A percentile compares a stretch with the other conserved stretches of the same genome.
These are phyloP conservation scores for Luperina testacea DNA, from an alignment of 2,888 invertebrate species.

Conservation along the genomic window DNA sequence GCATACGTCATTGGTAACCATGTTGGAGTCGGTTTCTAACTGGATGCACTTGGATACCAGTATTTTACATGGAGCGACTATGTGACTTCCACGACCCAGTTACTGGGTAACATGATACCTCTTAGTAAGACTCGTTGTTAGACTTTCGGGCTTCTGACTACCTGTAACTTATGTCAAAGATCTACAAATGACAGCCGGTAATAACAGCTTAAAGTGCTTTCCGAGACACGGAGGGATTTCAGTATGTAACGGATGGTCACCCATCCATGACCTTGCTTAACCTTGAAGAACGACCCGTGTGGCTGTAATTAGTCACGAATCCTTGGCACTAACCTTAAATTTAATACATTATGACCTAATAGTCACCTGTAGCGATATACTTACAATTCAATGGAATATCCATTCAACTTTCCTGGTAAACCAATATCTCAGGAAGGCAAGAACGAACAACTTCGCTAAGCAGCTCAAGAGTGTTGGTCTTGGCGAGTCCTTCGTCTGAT, in stretches of 20 bases:
- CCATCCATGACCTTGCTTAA: not conserved
- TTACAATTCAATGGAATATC: not conserved
- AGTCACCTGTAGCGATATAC: not conserved
- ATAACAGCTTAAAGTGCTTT: not conserved
- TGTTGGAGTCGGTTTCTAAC: not conserved
- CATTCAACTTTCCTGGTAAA: not conserved
- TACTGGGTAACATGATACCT: not conserved
- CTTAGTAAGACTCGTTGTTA: not conserved
- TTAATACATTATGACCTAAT: not conserved
- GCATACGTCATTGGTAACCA: constrained; percentile 19
- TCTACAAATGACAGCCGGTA: not conserved
- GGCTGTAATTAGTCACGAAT: not conserved
- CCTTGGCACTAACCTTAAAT: not conserved
- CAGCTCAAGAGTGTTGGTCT: too few relatives aligned
- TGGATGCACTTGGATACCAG: not conserved
- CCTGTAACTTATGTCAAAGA: not conserved
- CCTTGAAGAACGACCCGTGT: not conserved
- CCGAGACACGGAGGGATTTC: not conserved
- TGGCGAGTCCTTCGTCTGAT: not conserved
- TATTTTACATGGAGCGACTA: not conserved
- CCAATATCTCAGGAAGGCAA: not conserved
- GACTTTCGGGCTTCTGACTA: not conserved
- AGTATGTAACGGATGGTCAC: not conserved
- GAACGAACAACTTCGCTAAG: not conserved
- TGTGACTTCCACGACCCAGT: not conserved